Base-by-base conservation (phyloP, 2,797 vertebrate species). In the Anableps anableps region DNA sequence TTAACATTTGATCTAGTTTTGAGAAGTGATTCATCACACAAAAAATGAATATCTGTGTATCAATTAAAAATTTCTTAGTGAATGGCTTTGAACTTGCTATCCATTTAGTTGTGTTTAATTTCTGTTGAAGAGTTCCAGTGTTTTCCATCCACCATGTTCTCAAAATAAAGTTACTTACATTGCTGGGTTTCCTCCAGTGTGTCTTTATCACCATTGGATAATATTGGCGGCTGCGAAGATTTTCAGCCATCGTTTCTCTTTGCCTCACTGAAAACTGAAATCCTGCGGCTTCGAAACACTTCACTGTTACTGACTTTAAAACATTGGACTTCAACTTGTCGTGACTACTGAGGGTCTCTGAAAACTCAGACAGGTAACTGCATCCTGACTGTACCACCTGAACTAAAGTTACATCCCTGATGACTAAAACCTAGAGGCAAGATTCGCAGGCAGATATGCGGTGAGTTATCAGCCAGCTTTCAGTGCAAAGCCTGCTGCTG, bases 161-260 rank as follows among this genome's bases (percentile, higher is more conserved):
- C 23, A 43, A 83, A 86, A 58, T 48, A 79, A 79, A 75, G 85
- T 77, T 91, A 96, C 96, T 96, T 92, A 96, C 96, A 74, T 47
- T 72, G 73, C 66, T 84, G 80, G 90, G 89, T 81, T 88, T 94
- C 85, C 62, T 95, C 94, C 94, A 92, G 77, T 85, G 91, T 21
- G 81, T 71, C 83, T 91, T 92, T 74, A 91, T 93, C 85, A 94
- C 85, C 81, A 53, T 38, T 17, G 88, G 76, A 80, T 89, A 77
- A 81, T n/a, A 75, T 58, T 76, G 74, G 55, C 83, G 41, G 48
- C 71, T 78, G 55, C 76, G 73, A 29, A 23, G 75, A 83, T 82
- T 88, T 89, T 88, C 80, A 64, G 91, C 92, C 95, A 96, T 96
- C 85, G 21, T 72, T 72, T 72, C 43, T 29, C 13, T 72, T 82